A percentile compares a stretch with the other conserved stretches of the same genome.
phyloP scores from a whole-genome alignment of 2,888 invertebrate species.

The Cactoblastis cactorum region DNA sequence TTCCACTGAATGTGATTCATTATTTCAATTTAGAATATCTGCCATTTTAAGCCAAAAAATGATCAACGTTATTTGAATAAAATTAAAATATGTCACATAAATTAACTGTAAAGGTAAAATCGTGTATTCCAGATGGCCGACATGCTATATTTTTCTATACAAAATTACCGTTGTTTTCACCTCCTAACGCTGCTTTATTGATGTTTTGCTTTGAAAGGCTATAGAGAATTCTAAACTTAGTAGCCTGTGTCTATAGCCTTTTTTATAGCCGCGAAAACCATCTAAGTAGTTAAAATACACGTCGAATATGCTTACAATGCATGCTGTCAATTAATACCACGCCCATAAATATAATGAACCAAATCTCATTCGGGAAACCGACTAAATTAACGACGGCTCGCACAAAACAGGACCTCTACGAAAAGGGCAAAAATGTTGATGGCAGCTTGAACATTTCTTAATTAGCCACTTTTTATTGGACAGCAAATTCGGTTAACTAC shows the following conservation, averaged over 20 bases:
- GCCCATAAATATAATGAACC: conserved; percentile 21
- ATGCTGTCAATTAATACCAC: conserved; percentile 12
- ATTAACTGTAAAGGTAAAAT: no score
- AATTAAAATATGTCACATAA: no score
- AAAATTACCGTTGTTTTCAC: no score
- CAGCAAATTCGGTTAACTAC: conserved; percentile 75
- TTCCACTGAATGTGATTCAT: not conserved
- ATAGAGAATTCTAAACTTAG: no score
- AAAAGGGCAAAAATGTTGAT: conserved; percentile 60
- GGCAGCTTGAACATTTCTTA: conserved; percentile 72
- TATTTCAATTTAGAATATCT: not conserved
- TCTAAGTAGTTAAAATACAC: not conserved
- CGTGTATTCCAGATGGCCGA: no score
- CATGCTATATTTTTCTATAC: no score
- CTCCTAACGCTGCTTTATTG: no score
- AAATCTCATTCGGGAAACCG: conserved; percentile 20
- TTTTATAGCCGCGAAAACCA: no score
- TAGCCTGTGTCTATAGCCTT: no score
- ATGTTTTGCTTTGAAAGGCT: no score
- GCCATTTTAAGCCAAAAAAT: no score
- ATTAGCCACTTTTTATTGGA: conserved; percentile 73
- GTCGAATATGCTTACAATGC: conserved; percentile 1
- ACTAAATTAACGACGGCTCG: conserved; percentile 43
- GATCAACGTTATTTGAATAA: no score
- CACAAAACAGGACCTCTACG: conserved; percentile 44